Percentiles rank a stretch among this genome's conserved stretches.
Conservation (phyloP, 2,113 vertebrate species). For the Pelvicachromis taeniatus region DNA sequence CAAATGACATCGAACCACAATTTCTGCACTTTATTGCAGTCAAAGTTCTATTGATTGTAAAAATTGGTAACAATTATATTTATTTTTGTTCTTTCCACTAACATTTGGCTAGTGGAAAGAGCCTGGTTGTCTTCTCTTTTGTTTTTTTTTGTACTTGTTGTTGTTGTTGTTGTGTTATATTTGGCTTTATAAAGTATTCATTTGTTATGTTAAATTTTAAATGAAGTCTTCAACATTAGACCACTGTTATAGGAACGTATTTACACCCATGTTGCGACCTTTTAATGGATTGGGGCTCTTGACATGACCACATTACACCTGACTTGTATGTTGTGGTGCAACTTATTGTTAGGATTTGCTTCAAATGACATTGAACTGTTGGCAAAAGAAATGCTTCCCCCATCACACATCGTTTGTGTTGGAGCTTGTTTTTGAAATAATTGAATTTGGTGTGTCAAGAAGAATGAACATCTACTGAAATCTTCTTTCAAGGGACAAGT, state of each 20-base stretch:
- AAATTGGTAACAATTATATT: neutral
- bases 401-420: constrained; percentile 73
- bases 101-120: neutral
- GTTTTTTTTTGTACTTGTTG: neutral
- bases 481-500: constrained; percentile 72
- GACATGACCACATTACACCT: neutral
- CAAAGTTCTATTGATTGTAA: neutral
- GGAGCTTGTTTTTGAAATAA: constrained; percentile 74
- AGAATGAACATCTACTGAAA: constrained; percentile 74
- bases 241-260: neutral
- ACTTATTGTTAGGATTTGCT: constrained; percentile 2
- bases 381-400: constrained; percentile 66
- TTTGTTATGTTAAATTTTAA: neutral
- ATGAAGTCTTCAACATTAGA: neutral
- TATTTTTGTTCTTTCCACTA: neutral
- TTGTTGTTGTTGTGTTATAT: neutral
- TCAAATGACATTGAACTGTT: constrained; percentile 67
- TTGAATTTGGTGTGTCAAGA: constrained; percentile 74
- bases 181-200: neutral
- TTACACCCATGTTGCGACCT: neutral
- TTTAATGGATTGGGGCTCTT: neutral
- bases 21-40: neutral
- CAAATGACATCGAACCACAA: neutral
- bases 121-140: neutral
- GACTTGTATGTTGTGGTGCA: neutral